These are phyloP conservation scores for Ctenopoma multispine DNA, from an alignment of 2,797 vertebrate genomes.

Conservation along the genomic window DNA sequence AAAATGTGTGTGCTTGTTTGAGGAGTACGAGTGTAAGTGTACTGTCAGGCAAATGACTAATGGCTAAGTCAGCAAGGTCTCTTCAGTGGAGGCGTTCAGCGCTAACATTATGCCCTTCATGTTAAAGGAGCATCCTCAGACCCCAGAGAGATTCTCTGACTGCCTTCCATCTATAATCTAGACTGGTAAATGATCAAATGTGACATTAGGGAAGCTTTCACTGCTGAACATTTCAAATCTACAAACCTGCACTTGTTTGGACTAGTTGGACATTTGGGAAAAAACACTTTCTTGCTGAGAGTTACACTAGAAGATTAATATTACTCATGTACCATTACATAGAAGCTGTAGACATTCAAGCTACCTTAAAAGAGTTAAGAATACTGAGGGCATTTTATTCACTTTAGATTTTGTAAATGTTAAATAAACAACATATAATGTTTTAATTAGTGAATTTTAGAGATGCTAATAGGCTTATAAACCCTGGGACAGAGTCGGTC, in stretches of 20 bases:
- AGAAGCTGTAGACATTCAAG: too few relatives aligned
- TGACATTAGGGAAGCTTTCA: background rate
- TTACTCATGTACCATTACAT: background rate
- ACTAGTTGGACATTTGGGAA: background rate
- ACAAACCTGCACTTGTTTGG: background rate
- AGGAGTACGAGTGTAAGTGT: constrained; percentile 16
- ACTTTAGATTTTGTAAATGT: background rate
- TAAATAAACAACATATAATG: background rate
- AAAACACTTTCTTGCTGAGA: background rate
- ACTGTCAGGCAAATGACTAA: constrained; percentile 63
- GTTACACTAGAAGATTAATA: too few relatives aligned
- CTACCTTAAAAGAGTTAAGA: too few relatives aligned
- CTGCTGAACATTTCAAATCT: background rate
- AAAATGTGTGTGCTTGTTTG: constrained; percentile 18
- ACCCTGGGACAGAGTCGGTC: background rate
- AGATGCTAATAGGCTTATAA: background rate
- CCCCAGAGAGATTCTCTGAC: constrained; percentile 37
- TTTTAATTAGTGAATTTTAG: background rate
- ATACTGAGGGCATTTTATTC: background rate
- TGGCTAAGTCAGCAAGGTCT: constrained; percentile 58
- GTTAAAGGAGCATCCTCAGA: constrained; percentile 42
- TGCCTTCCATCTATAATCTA: constrained; percentile 22
- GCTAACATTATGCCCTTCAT: constrained; percentile 49
- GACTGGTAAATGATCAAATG: constrained; percentile 23
- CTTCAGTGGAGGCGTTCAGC: constrained; percentile 31